These are phyloP conservation scores for Antrozous pallidus DNA, from an alignment of 2,797 vertebrate genomes.

Conservation along the genomic window DNA sequence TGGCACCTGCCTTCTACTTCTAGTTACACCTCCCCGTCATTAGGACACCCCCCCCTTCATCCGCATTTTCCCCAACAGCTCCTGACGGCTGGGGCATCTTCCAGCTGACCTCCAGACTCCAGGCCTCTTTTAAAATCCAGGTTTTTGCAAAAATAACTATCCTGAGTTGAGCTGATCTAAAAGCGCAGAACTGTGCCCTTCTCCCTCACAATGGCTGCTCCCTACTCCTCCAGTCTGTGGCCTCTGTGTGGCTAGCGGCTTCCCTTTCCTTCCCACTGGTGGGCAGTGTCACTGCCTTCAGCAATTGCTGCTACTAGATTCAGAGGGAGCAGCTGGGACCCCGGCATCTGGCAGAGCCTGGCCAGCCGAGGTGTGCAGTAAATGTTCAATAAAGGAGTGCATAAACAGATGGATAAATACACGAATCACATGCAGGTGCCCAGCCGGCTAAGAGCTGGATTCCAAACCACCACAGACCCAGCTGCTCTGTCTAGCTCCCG, in stretches of 20 bases:
- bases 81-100: fast-evolving
- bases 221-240: neutral
- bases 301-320: neutral
- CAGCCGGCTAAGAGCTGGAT: neutral
- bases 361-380: fast-evolving
- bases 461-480: neutral
- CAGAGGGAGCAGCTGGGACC: neutral
- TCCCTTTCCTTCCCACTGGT: fast-evolving
- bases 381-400: neutral
- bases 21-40: neutral
- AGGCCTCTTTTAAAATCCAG: neutral
- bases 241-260: neutral
- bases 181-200: neutral
- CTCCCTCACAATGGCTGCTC: fast-evolving
- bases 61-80: neutral
- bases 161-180: neutral
- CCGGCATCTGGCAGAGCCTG: neutral
- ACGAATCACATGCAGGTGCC: neutral
- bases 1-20: neutral
- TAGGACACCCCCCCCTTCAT: neutral
- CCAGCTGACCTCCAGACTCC: neutral
- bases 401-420: fast-evolving
- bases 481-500: neutral
- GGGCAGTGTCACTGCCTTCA: fast-evolving
- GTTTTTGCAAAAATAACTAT: neutral